A percentile compares a stretch with the other conserved stretches of the same genome.
These are phyloP conservation scores for Sebastiscus albofasciatus DNA, from an alignment of 2,797 vertebrate genomes.

Conservation along the genomic window DNA sequence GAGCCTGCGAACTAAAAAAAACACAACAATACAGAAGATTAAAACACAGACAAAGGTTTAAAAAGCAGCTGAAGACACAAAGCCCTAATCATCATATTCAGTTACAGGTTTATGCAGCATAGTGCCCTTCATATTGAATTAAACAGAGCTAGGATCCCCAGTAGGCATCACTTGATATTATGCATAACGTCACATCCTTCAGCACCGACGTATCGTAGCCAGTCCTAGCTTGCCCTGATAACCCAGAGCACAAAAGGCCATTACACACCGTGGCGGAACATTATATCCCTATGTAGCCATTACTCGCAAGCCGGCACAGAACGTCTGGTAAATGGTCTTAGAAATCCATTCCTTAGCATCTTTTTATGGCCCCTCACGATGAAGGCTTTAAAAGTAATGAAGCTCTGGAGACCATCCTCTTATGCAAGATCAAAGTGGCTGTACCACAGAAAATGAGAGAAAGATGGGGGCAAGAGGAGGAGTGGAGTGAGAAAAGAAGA, in stretches of 20 bases:
- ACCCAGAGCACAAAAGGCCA: constrained; percentile 57
- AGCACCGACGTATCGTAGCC: constrained; percentile 39
- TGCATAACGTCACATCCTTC: constrained; percentile 38
- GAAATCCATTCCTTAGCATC: constrained; percentile 77
- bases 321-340: constrained; percentile 68
- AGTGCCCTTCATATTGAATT: constrained; percentile 41
- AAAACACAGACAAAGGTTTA: constrained; percentile 2
- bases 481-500: constrained; percentile 67
- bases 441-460: constrained; percentile 61
- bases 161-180: constrained; percentile 34
- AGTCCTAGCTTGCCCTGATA: constrained; percentile 51
- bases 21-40: background rate
- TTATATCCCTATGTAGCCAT: constrained; percentile 64
- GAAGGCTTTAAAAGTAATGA: constrained; percentile 74
- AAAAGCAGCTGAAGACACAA: constrained; percentile 11
- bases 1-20: too few species aligned
- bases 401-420: constrained; percentile 68
- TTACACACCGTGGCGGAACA: constrained; percentile 50
- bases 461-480: constrained; percentile 62
- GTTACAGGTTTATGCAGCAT: constrained; percentile 25
- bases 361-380: constrained; percentile 74
- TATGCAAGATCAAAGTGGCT: constrained; percentile 69
- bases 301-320: constrained; percentile 51
- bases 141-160: constrained; percentile 39
- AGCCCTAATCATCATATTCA: constrained; percentile 1